Evolutionary conservation across 2,888 invertebrate species (phyloP).

Genomic region (Mechanitis mazaeus): DNA sequence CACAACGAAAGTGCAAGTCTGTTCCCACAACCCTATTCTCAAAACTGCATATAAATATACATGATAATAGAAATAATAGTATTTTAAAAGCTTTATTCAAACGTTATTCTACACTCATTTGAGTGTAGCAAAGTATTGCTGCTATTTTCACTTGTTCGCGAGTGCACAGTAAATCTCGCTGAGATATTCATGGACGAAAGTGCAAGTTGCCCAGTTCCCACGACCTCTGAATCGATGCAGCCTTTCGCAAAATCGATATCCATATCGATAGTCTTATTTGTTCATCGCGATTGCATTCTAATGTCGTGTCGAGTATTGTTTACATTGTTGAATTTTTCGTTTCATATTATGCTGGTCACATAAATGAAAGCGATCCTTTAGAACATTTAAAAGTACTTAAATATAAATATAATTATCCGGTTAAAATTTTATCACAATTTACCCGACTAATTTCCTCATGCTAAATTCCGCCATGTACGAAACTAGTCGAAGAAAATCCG

Average conservation of each 20-base stretch:
- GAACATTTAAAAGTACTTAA: no score
- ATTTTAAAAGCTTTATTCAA: no score
- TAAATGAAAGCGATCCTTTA: no score
- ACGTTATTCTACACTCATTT: no score
- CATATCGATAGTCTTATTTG: slow-evolving; percentile 12
- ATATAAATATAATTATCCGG: no score
- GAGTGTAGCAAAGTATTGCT: neutral
- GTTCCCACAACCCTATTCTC: slow-evolving; percentile 63
- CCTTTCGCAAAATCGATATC: slow-evolving; percentile 14
- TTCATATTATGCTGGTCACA: neutral
- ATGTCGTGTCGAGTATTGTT: neutral
- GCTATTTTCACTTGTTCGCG: slow-evolving; percentile 3
- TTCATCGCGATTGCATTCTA: slow-evolving; percentile 6
- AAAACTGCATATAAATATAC: neutral
- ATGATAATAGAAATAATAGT: neutral
- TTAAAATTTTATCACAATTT: no score
- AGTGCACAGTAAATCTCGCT: slow-evolving; percentile 27
- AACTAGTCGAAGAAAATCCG: no score
- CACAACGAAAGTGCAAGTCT: slow-evolving; percentile 72
- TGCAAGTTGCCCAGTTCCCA: slow-evolving; percentile 72
- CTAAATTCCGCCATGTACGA: no score
- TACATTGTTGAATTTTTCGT: neutral
- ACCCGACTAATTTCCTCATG: no score
- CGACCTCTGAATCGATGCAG: slow-evolving; percentile 41
- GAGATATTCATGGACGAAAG: slow-evolving; percentile 58